These are phyloP conservation scores for Podilymbus podiceps DNA, from an alignment of 2,113 vertebrate species.

Conservation along the genomic window DNA sequence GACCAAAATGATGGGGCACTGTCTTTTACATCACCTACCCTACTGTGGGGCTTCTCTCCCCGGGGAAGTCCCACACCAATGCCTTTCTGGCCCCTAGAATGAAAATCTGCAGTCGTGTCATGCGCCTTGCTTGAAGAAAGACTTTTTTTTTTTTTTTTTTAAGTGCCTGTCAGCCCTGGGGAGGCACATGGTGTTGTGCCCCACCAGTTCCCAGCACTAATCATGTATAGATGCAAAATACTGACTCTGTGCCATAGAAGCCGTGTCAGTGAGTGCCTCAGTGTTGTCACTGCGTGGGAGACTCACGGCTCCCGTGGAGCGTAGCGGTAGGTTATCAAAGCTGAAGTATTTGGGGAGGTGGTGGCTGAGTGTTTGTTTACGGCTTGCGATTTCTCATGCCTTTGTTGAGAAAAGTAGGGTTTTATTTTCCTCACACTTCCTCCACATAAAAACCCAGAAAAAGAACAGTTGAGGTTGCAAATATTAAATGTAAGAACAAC, in stretches of 20 bases:
- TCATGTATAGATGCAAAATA: rapidly evolving
- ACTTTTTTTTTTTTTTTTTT: no score
- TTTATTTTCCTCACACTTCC: neutral
- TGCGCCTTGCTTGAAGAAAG: rapidly evolving
- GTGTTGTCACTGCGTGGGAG: rapidly evolving
- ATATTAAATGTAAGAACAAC: neutral
- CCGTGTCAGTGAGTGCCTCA: neutral
- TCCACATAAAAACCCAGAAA: neutral
- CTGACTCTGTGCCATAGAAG: neutral
- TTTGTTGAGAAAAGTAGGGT: neutral
- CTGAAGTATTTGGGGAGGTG: neutral
- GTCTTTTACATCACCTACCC: neutral
- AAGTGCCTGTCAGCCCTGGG: neutral
- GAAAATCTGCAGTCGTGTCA: no score
- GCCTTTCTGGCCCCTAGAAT: neutral
- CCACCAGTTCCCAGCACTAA: neutral
- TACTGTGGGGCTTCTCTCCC: neutral
- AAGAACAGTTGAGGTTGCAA: neutral
- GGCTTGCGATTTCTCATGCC: neutral
- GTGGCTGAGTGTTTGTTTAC: neutral
- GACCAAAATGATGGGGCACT: neutral
- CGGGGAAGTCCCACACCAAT: rapidly evolving
- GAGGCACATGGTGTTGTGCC: rapidly evolving
- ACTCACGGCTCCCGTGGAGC: rapidly evolving
- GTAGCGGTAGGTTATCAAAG: neutral